Conservation (phyloP, 1,140 invertebrate genomes). For the Aleiodes sp. region DNA sequence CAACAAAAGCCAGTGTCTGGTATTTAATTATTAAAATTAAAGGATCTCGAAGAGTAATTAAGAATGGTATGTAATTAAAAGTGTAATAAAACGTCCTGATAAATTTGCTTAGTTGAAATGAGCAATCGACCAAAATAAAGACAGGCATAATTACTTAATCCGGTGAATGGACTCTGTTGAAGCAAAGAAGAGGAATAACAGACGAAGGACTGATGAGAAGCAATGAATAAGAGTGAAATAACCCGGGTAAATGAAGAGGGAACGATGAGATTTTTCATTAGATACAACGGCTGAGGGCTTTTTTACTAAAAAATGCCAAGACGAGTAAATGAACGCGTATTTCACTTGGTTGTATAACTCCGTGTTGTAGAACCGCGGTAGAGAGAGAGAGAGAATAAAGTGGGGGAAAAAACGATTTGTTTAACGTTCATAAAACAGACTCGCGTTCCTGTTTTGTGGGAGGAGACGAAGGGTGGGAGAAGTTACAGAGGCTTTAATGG, state of each 20-base stretch:
- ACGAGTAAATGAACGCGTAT: background rate
- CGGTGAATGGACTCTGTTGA: conserved; percentile 9
- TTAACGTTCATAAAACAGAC: conserved; percentile 47
- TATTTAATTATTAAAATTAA: too few species aligned
- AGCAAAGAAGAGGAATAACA: background rate
- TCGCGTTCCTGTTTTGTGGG: conserved; percentile 25
- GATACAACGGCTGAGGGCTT: background rate
- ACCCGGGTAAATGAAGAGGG: background rate
- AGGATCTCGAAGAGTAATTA: too few species aligned
- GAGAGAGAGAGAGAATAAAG: conserved; percentile 32
- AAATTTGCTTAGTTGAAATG: conserved; percentile 31
- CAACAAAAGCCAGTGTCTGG: too few species aligned
- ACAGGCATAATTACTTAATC: conserved; percentile 42
- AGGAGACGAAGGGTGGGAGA: too few species aligned
- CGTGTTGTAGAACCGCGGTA: background rate
- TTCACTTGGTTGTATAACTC: too few species aligned
- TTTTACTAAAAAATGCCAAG: too few species aligned
- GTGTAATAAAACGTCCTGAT: background rate
- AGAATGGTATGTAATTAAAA: too few species aligned
- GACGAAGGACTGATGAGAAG: background rate
- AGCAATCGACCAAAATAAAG: conserved; percentile 39
- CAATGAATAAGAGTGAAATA: conserved; percentile 5
- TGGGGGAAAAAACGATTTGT: conserved; percentile 50
- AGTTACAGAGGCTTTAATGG: too few species aligned
- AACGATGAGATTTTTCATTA: background rate